Base-by-base conservation (phyloP, 2,888 invertebrate species). In the Drosophila anomalipes region DNA sequence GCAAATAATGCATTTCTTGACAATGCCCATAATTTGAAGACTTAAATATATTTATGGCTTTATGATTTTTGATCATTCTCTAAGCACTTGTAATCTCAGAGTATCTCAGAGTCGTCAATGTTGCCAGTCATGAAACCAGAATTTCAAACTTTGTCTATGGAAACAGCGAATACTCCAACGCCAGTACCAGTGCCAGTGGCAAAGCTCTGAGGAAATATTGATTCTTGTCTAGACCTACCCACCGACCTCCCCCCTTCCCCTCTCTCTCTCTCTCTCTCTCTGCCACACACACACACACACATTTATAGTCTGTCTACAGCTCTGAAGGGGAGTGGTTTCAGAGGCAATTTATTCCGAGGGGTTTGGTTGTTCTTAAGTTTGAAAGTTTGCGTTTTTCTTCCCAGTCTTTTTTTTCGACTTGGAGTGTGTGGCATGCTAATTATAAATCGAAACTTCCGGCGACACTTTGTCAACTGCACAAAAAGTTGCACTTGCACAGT, bases 391-490 rank as follows among this genome's bases (percentile, higher is more conserved):
- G 75, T 87, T 87, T 85, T 28, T 39, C 56, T 57, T 67, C 77
- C 81, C 78, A 84, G 1, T 22, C 65, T 57, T 64, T 81, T 67
- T 87, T 82, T 80, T 84, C 79, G 74, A 79, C 70, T 83, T 62
- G 81, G 70, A 81, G 86, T 88, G 79, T 88, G 87, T 88, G 87
- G 86, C 87, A 87, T 87, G 90, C 87, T 87, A 87, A 87, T 87
- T 87, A 87, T 90, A 87, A 87, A 90, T 90, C 85, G 90, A 87
- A 87, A 87, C 90, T 87, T 87, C 75, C 74, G 82, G 71, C 89
- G 86, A 90, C 89, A 87, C 90, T 87, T 90, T 87, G 89, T 82
- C 89, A 87, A 90, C 79, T 77, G 86, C 86, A 83, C 73, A 79
- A 77, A 78, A 77, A 73, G 54, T 68, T 76, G 47, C 53, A 75